Conservation (phyloP, 2,113 vertebrate genomes). For the Phainopepla nitens region DNA sequence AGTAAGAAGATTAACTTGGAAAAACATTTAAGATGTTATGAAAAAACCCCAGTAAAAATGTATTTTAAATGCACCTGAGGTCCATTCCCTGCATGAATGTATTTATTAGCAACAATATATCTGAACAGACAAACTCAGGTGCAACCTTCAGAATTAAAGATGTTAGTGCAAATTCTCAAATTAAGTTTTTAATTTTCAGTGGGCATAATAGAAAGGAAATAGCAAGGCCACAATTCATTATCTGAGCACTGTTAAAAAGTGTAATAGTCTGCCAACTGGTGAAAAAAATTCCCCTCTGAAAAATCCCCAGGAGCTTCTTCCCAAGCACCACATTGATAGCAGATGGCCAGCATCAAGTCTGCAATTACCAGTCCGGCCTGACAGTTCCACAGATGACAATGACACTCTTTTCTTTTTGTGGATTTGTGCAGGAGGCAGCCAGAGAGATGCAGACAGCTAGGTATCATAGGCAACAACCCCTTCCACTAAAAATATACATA, state of each 20-base stretch:
- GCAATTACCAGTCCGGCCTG: neutral
- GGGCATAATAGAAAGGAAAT: neutral
- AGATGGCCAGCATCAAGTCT: slow-evolving; percentile 8
- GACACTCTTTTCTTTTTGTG: neutral
- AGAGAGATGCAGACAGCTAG: neutral
- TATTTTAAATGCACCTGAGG: neutral
- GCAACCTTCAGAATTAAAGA: neutral
- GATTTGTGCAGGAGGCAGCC: neutral
- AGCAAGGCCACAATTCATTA: neutral
- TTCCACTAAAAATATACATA: neutral
- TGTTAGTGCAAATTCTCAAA: neutral
- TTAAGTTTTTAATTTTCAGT: neutral
- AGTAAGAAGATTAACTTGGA: neutral
- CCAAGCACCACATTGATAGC: neutral
- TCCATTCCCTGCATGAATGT: rapidly evolving
- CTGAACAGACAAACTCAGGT: neutral
- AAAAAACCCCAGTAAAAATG: neutral
- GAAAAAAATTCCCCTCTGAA: neutral
- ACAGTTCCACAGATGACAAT: neutral
- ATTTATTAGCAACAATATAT: neutral
- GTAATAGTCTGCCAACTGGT: neutral
- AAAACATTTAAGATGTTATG: neutral
- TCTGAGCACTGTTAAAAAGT: neutral
- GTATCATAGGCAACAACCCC: neutral
- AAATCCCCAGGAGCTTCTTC: neutral